Conservation (phyloP, 2,113 vertebrate species). For the Thymallus thymallus region DNA sequence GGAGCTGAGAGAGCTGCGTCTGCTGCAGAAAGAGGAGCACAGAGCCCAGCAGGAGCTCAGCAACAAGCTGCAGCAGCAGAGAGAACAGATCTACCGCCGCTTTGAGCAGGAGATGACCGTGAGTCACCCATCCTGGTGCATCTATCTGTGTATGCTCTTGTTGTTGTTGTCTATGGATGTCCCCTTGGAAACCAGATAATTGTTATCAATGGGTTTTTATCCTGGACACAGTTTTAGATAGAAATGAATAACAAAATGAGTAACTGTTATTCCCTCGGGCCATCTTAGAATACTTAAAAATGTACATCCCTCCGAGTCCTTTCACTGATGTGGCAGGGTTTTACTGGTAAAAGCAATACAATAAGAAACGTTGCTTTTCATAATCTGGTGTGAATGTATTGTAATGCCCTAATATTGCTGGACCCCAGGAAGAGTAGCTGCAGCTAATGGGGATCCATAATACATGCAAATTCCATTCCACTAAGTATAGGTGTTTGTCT, state of each 20-base stretch:
- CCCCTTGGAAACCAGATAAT: background rate
- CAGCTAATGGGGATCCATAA: too few species aligned
- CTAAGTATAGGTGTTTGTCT: too few species aligned
- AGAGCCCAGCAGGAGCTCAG: constrained; percentile 94
- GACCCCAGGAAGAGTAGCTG: too few species aligned
- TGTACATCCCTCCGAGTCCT: background rate
- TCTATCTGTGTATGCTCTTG: background rate
- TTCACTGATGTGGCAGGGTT: too few species aligned
- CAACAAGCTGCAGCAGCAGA: constrained; percentile 92
- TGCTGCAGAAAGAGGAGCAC: constrained; percentile 97
- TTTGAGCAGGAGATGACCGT: constrained; percentile 98
- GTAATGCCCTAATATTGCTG: too few species aligned
- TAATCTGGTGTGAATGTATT: too few species aligned
- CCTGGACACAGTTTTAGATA: background rate
- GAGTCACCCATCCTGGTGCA: constrained; percentile 55
- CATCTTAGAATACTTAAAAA: too few species aligned
- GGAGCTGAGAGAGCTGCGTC: constrained; percentile 91
- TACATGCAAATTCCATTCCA: too few species aligned
- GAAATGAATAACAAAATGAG: background rate
- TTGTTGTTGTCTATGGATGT: background rate
- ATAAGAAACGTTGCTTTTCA: too few species aligned
- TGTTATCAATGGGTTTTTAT: background rate
- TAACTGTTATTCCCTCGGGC: too few species aligned
- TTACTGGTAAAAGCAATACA: too few species aligned
- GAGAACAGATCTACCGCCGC: constrained; percentile 91